A percentile compares a stretch with the other conserved stretches of the same genome.
Evolutionary conservation across 2,888 invertebrate genomes (phyloP).

Genomic region (Megaustenia siamemsis): DNA sequence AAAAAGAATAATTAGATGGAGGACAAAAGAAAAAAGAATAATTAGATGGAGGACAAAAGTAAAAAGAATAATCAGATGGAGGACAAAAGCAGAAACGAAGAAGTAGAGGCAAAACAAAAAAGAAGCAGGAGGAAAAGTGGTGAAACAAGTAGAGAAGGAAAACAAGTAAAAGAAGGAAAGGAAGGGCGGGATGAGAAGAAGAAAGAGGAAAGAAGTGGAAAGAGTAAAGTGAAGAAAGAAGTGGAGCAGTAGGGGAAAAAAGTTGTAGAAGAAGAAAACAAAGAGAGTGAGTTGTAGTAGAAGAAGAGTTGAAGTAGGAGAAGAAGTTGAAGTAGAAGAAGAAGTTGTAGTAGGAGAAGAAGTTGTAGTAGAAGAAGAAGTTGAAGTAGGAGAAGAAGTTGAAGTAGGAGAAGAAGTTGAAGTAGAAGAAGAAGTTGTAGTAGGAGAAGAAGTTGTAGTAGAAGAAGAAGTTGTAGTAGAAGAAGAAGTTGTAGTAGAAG

Average conservation of each 20-base stretch:
- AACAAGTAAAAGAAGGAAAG: too few species aligned
- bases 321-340: not conserved
- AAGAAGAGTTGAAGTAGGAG: constrained; percentile 23
- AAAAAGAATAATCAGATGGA: too few species aligned
- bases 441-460: constrained; percentile 2
- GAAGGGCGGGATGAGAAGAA: not conserved
- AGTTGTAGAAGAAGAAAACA: too few species aligned
- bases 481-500: not conserved
- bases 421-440: not conserved
- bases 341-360: not conserved
- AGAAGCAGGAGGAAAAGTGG: too few species aligned
- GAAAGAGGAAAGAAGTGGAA: not conserved
- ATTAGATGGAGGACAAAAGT: too few species aligned
- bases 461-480: not conserved
- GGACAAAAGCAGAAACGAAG: too few species aligned
- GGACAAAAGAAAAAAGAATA: too few species aligned
- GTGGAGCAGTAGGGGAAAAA: too few species aligned
- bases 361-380: not conserved
- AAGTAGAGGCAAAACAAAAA: too few species aligned
- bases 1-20: too few species aligned
- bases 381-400: not conserved
- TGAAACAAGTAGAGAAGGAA: too few species aligned
- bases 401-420: not conserved
- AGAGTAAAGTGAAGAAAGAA: too few species aligned
- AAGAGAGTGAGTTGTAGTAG: not conserved